A percentile compares a stretch with the other conserved stretches of the same genome.
Conservation (phyloP, 2,888 invertebrate genomes). For the Drosophila diplacantha region DNA sequence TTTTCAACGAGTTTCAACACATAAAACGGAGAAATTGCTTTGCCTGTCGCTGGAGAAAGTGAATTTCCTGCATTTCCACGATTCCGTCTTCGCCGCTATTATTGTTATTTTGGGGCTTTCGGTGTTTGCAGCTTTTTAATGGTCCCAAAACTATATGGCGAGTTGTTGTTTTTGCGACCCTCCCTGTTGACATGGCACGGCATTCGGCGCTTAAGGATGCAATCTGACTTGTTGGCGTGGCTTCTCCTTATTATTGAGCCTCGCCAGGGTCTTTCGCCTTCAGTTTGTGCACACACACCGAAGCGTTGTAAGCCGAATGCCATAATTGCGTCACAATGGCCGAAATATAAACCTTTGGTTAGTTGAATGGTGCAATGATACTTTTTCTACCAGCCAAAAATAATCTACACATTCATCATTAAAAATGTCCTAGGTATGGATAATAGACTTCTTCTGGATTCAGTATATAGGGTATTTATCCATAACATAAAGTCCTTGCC, state of each 20-base stretch:
- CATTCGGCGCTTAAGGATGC: conserved; percentile 57
- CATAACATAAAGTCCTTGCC: too few relatives aligned
- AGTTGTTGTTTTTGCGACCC: conserved; percentile 21
- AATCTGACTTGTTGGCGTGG: conserved; percentile 21
- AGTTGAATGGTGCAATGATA: background rate
- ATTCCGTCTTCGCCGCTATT: conserved; percentile 34
- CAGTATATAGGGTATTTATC: too few relatives aligned
- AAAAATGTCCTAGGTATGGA: background rate
- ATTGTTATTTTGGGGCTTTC: conserved; percentile 43
- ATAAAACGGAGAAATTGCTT: conserved; percentile 38
- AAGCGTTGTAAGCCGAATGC: conserved; percentile 8
- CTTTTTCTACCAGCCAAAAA: background rate
- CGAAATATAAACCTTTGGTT: background rate
- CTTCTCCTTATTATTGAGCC: conserved; percentile 22
- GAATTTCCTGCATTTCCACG: conserved; percentile 47
- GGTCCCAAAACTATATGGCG: conserved; percentile 30
- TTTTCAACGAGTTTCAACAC: conserved; percentile 38
- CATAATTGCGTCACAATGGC: conserved; percentile 25
- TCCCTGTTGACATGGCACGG: conserved; percentile 50
- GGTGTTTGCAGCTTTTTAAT: conserved; percentile 39
- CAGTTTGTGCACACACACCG: background rate
- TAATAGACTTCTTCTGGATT: background rate
- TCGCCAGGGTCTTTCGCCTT: conserved; percentile 12
- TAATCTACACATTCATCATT: background rate
- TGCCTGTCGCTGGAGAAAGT: conserved; percentile 40